Percentiles rank a stretch among this genome's conserved stretches.
Conservation (phyloP, 2,888 invertebrate genomes). For the Drosophila macrospina region DNA sequence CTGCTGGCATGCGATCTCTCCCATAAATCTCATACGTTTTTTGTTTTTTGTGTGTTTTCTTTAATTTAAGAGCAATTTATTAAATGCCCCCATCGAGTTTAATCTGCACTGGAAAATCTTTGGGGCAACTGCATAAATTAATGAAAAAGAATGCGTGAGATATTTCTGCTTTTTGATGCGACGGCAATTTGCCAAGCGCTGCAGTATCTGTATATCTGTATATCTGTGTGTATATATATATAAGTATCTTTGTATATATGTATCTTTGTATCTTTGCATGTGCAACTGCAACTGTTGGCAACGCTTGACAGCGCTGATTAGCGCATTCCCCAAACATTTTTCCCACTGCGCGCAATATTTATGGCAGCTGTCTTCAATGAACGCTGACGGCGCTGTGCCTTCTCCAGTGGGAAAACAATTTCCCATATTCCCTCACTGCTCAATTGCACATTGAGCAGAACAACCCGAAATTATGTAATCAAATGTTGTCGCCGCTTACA, state of each 20-base stretch:
- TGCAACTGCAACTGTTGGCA: conserved; percentile 41
- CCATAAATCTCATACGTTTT: conserved; percentile 4
- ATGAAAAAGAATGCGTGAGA: conserved; percentile 72
- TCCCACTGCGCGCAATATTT: conserved; percentile 51
- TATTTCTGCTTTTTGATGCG: conserved; percentile 27
- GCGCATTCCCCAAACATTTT: conserved; percentile 30
- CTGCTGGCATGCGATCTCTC: conserved; percentile 6
- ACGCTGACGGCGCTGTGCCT: conserved; percentile 39
- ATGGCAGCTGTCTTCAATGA: conserved; percentile 64
- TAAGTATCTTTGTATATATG: conserved; percentile 10
- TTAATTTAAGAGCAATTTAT: conserved; percentile 74
- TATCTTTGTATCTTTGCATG: neutral
- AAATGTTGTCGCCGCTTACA: conserved; percentile 56
- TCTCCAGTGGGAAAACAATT: conserved; percentile 24
- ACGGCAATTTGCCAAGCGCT: conserved; percentile 54
- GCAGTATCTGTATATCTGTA: conserved; percentile 13
- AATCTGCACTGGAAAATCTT: conserved; percentile 73
- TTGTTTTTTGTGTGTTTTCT: conserved; percentile 32
- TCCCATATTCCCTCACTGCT: conserved; percentile 8
- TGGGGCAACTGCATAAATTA: conserved; percentile 74
- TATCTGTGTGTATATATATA: neutral
- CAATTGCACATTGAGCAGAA: conserved; percentile 35
- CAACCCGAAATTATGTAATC: conserved; percentile 64
- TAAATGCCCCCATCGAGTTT: conserved; percentile 66
- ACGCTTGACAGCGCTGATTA: conserved; percentile 70